Evolutionary conservation across 64 coral and sea anemone genomes (phyloP), one percentile per base, ranked within the genome.

Genomic region (Montipora capricornis): DNA sequence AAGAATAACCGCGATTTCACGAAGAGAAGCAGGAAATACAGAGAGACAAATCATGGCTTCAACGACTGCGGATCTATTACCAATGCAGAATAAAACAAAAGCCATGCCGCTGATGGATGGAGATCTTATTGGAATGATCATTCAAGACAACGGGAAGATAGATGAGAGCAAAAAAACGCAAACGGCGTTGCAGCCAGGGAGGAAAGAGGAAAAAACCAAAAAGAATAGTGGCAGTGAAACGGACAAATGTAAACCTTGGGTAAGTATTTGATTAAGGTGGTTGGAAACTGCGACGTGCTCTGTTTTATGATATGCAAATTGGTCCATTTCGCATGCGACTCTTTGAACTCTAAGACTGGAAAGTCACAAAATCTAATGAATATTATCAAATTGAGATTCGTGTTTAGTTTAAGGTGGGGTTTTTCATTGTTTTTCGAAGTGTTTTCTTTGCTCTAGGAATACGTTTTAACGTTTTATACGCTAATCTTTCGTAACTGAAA

Each of bases 111-210:
- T 86, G 4, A 86, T 86, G 82, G 82, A 74, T 62, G 90, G 80
- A 26, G 90, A 92, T 92, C 69, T 92, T 13, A 78, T 92, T 37
- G 90, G 90, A 19, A 44, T 66, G 17, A 92, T 92, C 50, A 83
- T 92, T 29, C 70, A 78, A 6, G 64, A 86, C 19, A 86, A 64
- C 46, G 44, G 66, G 10, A 71, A 86, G 45, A 19, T 70, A 20
- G 60, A 49, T 20, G 82, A 70, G 19, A 86, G 66, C 47, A 86
- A 86, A 71, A 86, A 70, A 50, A 16, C 82, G 3, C 13, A 22
- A 20, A 9, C 82, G 12, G 10, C 45, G 45, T 44, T 26, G 1
- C n/a, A 20, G 20, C 11, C 58, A 44, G 53, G 9, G 4, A 64
- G 24, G 57, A 82, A 82, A 24, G 68, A 82, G 14, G 53, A 16